Conservation (phyloP, 2,113 vertebrate genomes). For the Bos javanicus region DNA sequence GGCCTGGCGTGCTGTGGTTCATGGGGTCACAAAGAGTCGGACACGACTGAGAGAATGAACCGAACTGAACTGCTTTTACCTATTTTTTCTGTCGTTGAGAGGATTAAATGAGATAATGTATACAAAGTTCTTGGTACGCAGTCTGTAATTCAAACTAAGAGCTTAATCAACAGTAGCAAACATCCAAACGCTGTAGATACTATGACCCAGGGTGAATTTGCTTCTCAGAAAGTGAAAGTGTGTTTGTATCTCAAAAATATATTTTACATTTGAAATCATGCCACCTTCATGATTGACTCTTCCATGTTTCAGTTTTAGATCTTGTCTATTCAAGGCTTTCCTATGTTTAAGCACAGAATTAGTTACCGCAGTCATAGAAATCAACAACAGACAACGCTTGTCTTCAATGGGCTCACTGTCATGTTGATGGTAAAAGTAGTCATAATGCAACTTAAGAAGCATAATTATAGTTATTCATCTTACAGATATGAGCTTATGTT, state of each 20-base stretch:
- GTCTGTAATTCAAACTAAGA: neutral
- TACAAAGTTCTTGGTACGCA: neutral
- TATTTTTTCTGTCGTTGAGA: neutral
- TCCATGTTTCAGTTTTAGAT: neutral
- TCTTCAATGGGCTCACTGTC: neutral
- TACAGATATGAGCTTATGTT: neutral
- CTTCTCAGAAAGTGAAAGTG: neutral
- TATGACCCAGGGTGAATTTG: neutral
- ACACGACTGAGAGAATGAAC: accelerated
- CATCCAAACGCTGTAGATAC: neutral
- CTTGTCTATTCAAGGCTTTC: neutral
- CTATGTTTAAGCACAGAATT: neutral
- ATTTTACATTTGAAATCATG: neutral
- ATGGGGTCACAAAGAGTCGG: neutral
- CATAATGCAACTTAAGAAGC: neutral
- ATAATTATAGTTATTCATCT: neutral
- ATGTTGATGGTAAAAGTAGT: neutral
- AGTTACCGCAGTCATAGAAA: neutral
- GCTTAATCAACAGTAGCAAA: neutral
- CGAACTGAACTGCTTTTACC: neutral
- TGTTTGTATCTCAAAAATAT: neutral
- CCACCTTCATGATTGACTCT: neutral
- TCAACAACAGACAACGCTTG: neutral
- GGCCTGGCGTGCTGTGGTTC: neutral
- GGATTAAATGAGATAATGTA: neutral